Evolutionary conservation across 1,140 invertebrate species (phyloP).

Genomic region (Zaprionus gabonicus): DNA sequence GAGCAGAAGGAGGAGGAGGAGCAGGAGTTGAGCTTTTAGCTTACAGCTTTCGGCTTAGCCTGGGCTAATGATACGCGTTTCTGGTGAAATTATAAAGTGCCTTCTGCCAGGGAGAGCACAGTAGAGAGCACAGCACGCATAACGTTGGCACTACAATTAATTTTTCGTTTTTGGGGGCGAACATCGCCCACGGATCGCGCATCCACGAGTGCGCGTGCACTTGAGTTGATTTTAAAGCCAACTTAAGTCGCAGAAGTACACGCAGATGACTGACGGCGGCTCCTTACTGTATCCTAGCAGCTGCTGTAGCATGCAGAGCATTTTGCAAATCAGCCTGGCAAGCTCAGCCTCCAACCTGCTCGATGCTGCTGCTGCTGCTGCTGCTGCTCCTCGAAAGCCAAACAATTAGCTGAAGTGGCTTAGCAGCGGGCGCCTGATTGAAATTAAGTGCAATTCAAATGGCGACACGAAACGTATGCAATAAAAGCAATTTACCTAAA

Average conservation of each 20-base stretch:
- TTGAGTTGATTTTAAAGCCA: constrained; percentile 75
- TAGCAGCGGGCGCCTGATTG: constrained; percentile 78
- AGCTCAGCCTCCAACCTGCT: constrained; percentile 11
- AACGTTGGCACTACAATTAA: constrained; percentile 72
- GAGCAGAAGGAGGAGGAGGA: not conserved
- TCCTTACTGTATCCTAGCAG: constrained; percentile 64
- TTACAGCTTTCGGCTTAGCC: constrained; percentile 45
- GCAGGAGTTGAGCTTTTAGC: constrained; percentile 15
- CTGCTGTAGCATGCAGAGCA: constrained; percentile 46
- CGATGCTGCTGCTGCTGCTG: not conserved
- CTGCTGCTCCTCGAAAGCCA: constrained; percentile 50
- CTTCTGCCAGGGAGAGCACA: not conserved
- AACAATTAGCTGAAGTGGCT: constrained; percentile 80
- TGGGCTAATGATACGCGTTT: constrained; percentile 69
- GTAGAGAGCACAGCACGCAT: constrained; percentile 47
- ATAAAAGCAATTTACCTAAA: constrained; percentile 80
- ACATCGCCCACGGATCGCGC: constrained; percentile 35
- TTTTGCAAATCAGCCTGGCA: constrained; percentile 68
- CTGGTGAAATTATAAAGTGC: constrained; percentile 69
- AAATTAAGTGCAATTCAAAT: constrained; percentile 82
- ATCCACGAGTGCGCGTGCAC: constrained; percentile 27
- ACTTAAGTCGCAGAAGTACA: constrained; percentile 58
- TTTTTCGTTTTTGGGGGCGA: constrained; percentile 50
- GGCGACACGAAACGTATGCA: constrained; percentile 77
- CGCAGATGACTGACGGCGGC: constrained; percentile 46